phyloP scores from a whole-genome alignment of 2,797 vertebrate genomes.

The Eremophila alpestris region DNA sequence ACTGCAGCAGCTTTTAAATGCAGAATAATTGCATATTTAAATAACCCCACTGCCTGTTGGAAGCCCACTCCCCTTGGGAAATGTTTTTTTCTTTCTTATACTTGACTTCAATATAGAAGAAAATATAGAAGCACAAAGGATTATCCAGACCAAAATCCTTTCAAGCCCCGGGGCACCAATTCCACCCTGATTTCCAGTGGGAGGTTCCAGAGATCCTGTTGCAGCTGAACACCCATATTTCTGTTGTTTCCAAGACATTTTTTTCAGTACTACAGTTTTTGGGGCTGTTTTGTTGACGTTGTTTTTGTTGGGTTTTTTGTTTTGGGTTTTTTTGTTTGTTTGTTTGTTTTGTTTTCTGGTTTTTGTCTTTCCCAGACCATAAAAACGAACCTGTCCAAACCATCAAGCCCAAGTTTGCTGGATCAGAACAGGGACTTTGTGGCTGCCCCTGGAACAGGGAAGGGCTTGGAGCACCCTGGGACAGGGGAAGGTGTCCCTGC shows the following conservation, averaged over 20 bases:
- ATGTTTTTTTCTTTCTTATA: background rate
- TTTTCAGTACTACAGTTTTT: too few species aligned
- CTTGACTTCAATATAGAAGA: background rate
- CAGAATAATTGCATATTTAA: background rate
- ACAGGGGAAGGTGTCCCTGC: background rate
- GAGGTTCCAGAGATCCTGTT: background rate
- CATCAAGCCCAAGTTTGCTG: rapidly evolving
- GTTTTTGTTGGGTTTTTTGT: too few species aligned
- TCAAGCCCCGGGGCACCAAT: background rate
- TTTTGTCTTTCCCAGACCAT: background rate
- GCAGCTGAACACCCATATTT: background rate
- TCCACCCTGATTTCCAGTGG: background rate
- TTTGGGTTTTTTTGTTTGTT: too few species aligned
- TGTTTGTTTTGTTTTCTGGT: too few species aligned
- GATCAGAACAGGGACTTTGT: background rate
- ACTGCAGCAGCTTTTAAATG: background rate
- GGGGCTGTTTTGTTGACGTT: too few species aligned
- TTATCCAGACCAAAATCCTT: background rate
- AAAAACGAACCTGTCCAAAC: background rate
- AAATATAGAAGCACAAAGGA: background rate
- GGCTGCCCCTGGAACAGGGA: background rate
- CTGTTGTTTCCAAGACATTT: rapidly evolving
- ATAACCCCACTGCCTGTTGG: background rate
- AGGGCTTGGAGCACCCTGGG: background rate
- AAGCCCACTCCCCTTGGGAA: background rate